Conservation (phyloP, 2,113 vertebrate species). For the Ivindomyrus marchei region DNA sequence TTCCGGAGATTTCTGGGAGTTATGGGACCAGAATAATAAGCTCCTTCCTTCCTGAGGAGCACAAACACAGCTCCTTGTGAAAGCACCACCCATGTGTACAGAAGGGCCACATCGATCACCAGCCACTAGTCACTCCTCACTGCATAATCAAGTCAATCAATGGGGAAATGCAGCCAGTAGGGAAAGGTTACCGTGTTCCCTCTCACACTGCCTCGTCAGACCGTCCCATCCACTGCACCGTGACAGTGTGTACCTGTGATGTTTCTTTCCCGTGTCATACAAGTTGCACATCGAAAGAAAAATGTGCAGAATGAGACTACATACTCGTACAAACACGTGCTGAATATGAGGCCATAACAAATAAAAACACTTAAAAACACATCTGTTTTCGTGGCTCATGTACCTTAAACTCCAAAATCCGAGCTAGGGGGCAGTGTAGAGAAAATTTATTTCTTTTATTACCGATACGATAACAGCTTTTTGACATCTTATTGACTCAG, state of each 20-base stretch:
- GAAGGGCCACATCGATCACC: background rate
- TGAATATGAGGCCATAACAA: background rate
- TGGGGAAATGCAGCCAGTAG: constrained; percentile 59
- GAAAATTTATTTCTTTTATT: background rate
- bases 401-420: background rate
- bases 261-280: background rate
- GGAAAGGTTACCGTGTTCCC: constrained; percentile 64
- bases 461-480: background rate
- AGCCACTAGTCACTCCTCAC: constrained; percentile 34
- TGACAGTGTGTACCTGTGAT: background rate
- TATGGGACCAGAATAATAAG: background rate
- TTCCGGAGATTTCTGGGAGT: background rate
- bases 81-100: background rate
- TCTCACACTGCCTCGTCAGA: background rate
- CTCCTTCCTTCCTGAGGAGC: background rate
- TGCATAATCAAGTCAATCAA: constrained; percentile 61
- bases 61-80: background rate
- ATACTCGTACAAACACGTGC: background rate
- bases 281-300: background rate
- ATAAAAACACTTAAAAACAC: background rate
- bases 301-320: background rate
- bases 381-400: background rate
- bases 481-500: background rate
- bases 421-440: background rate
- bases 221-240: constrained; percentile 57